phyloP scores from a whole-genome alignment of 2,888 invertebrate species.

The Spodoptera picta region DNA sequence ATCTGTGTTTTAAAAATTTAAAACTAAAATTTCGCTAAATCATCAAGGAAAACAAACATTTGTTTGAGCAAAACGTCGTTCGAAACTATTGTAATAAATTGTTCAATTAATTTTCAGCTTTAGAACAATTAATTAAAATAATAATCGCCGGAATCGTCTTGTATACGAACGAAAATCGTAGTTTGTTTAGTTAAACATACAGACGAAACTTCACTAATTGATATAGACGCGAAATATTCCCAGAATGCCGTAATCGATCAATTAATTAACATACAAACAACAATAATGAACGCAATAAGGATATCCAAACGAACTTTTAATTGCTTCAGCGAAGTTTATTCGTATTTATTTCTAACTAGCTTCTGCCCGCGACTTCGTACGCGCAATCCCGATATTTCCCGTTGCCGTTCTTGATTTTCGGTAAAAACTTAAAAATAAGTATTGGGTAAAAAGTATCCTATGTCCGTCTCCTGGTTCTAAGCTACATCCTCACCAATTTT shows the following conservation, averaged over 20 bases:
- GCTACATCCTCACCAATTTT: too few species aligned
- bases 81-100: slow-evolving; percentile 6
- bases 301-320: slow-evolving; percentile 26
- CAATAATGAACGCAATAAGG: slow-evolving; percentile 31
- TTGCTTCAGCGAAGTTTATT: slow-evolving; percentile 6
- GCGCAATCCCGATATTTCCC: too few species aligned
- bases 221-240: slow-evolving; percentile 51
- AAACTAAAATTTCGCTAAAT: too few species aligned
- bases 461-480: too few species aligned
- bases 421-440: too few species aligned
- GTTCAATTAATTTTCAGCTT: slow-evolving; percentile 13
- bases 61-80: slow-evolving; percentile 33
- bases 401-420: too few species aligned
- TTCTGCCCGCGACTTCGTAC: too few species aligned
- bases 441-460: too few species aligned
- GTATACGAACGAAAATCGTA: slow-evolving; percentile 21
- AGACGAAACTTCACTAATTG: slow-evolving; percentile 38
- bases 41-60: not conserved
- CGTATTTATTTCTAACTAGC: not conserved
- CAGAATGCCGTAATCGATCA: slow-evolving; percentile 41
- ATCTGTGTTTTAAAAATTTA: too few species aligned
- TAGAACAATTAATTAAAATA: slow-evolving; percentile 42
- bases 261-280: slow-evolving; percentile 54
- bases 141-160: slow-evolving; percentile 24
- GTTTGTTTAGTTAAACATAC: slow-evolving; percentile 34